Conservation (phyloP, 2,113 vertebrate species). For the Odontesthes bonariensis region DNA sequence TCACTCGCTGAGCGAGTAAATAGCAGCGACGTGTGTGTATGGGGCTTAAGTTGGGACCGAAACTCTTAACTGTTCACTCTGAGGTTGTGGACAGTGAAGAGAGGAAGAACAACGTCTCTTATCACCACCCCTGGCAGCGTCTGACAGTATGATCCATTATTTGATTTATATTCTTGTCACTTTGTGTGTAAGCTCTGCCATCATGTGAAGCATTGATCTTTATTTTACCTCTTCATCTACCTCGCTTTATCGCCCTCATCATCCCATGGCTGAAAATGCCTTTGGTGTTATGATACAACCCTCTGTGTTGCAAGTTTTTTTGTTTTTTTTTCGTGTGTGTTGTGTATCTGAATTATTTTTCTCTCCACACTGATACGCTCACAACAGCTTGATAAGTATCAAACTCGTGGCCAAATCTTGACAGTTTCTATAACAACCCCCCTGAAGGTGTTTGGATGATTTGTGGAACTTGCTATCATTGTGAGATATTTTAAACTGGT, state of each 20-base stretch:
- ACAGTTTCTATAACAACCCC: constrained; percentile 30
- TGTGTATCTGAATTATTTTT: constrained; percentile 47
- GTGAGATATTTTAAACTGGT: constrained; percentile 21
- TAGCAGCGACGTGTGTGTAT: too few relatives aligned
- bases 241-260: constrained; percentile 51
- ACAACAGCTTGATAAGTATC: constrained; percentile 34
- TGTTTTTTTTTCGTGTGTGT: constrained; percentile 21
- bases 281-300: constrained; percentile 46
- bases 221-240: constrained; percentile 55
- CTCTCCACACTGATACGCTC: constrained; percentile 39
- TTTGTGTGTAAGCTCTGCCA: constrained; percentile 44
- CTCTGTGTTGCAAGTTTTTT: not conserved
- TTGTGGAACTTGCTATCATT: constrained; percentile 32
- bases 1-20: too few relatives aligned
- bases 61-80: too few relatives aligned
- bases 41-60: too few relatives aligned
- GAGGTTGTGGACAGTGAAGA: constrained; percentile 14
- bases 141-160: constrained; percentile 57
- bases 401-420: constrained; percentile 44
- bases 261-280: constrained; percentile 46
- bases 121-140: constrained; percentile 37
- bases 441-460: constrained; percentile 5
- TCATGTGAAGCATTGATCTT: constrained; percentile 66
- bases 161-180: constrained; percentile 67
- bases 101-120: constrained; percentile 8